phyloP scores from a whole-genome alignment of 1,140 invertebrate species.

The Aradophagus sp. region DNA sequence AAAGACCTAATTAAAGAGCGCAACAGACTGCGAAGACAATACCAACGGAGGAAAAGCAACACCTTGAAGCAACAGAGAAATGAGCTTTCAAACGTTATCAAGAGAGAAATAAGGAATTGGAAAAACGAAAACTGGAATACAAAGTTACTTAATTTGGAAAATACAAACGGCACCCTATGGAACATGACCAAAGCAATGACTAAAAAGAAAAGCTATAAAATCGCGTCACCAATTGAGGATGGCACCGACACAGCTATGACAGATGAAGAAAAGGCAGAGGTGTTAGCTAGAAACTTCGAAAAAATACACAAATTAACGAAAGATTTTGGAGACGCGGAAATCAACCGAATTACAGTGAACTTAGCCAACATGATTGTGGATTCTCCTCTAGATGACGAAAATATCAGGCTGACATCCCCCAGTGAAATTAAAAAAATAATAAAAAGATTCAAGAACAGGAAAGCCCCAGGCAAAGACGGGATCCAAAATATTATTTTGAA shows the following conservation, averaged over 20 bases:
- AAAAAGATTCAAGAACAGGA: conserved; percentile 51
- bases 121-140: conserved; percentile 17
- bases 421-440: conserved; percentile 35
- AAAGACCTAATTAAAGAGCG: conserved; percentile 24
- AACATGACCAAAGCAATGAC: conserved; percentile 9
- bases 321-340: background rate
- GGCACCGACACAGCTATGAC: too few relatives aligned
- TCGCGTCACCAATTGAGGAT: conserved; percentile 1
- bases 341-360: conserved; percentile 1
- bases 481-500: background rate
- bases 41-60: conserved; percentile 17
- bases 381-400: background rate
- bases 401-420: background rate
- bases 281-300: conserved; percentile 27
- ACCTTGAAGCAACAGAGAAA: conserved; percentile 7
- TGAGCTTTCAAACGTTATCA: conserved; percentile 18
- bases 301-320: conserved; percentile 8
- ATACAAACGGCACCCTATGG: conserved; percentile 2
- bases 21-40: conserved; percentile 29
- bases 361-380: background rate
- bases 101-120: conserved; percentile 9
- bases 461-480: background rate
- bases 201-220: background rate
- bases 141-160: background rate
- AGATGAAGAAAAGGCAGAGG: conserved; percentile 36